These are phyloP conservation scores for Drosophila mayri DNA, from an alignment of 1,140 invertebrate genomes.

Conservation along the genomic window DNA sequence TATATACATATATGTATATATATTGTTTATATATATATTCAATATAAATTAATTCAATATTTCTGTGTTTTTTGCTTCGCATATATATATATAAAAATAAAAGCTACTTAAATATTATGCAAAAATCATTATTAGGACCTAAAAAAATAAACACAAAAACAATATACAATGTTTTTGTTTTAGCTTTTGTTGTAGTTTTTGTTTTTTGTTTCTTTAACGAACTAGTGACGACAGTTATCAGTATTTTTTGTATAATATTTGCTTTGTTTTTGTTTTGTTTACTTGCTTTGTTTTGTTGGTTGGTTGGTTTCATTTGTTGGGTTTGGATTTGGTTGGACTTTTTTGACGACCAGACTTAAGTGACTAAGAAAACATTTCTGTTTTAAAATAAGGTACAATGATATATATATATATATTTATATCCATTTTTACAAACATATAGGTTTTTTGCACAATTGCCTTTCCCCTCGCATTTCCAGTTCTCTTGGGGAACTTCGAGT, in stretches of 20 bases:
- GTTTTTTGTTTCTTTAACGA: slow-evolving; percentile 53
- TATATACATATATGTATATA: slow-evolving; percentile 13
- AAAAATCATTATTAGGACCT: slow-evolving; percentile 67
- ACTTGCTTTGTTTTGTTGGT: slow-evolving; percentile 46
- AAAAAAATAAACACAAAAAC: slow-evolving; percentile 48
- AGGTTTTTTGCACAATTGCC: slow-evolving; percentile 24
- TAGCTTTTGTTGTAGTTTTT: slow-evolving; percentile 24
- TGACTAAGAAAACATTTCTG: slow-evolving; percentile 74
- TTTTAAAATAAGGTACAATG: slow-evolving; percentile 82
- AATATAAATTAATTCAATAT: slow-evolving; percentile 74
- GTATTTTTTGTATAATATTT: slow-evolving; percentile 48
- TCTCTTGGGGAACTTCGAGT: slow-evolving; percentile 38
- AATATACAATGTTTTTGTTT: slow-evolving; percentile 58
- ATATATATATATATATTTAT: slow-evolving; percentile 58
- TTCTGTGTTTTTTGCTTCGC: slow-evolving; percentile 60
- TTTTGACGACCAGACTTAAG: slow-evolving; percentile 73
- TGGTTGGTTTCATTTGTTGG: slow-evolving; percentile 64
- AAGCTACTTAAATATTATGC: slow-evolving; percentile 77
- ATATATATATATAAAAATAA: slow-evolving; percentile 64
- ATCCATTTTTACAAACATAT: slow-evolving; percentile 46
- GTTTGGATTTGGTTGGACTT: slow-evolving; percentile 52
- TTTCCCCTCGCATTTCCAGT: not conserved
- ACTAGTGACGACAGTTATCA: slow-evolving; percentile 61
- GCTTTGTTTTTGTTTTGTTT: slow-evolving; percentile 9
- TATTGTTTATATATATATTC: slow-evolving; percentile 22